A percentile compares a stretch with the other conserved stretches of the same genome.
Conservation (phyloP, 2,113 vertebrate species). For the Heterotis niloticus region DNA sequence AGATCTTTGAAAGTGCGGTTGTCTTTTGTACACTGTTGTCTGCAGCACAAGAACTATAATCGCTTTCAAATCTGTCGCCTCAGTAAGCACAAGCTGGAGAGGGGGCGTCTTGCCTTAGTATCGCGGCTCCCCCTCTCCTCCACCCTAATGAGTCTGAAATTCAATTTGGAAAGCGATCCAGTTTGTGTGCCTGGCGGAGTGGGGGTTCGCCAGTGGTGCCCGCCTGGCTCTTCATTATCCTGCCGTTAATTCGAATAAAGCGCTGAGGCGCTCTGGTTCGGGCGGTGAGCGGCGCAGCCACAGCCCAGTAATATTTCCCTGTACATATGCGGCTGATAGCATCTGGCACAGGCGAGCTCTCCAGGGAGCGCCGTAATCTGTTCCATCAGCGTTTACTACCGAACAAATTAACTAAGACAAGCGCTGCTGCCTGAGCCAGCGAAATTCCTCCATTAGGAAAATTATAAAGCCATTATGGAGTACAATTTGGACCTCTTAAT, state of each 20-base stretch:
- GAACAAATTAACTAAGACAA: constrained; percentile 67
- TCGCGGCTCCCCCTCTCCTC: not conserved
- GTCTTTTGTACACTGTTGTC: not conserved
- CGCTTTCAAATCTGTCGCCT: not conserved
- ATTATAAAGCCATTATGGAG: constrained; percentile 57
- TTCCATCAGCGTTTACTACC: constrained; percentile 70
- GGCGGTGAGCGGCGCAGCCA: not conserved
- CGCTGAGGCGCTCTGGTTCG: constrained; percentile 22
- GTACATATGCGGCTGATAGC: constrained; percentile 48
- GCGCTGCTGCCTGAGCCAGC: constrained; percentile 62
- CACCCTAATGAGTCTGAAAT: constrained; percentile 31
- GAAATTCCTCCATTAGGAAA: constrained; percentile 61
- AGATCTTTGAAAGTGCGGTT: not conserved
- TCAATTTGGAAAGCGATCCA: constrained; percentile 27
- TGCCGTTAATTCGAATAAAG: constrained; percentile 25
- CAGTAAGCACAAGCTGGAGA: not conserved
- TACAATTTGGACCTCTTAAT: constrained; percentile 48
- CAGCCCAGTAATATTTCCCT: not conserved
- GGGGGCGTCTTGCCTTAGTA: not conserved
- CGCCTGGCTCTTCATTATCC: constrained; percentile 23
- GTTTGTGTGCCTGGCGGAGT: constrained; percentile 2
- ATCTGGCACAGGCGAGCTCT: constrained; percentile 51
- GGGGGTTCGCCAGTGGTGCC: not conserved
- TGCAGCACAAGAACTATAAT: not conserved
- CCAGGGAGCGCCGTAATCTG: constrained; percentile 61